Conservation (phyloP, 2,113 vertebrate genomes). For the Lagopus leucura region DNA sequence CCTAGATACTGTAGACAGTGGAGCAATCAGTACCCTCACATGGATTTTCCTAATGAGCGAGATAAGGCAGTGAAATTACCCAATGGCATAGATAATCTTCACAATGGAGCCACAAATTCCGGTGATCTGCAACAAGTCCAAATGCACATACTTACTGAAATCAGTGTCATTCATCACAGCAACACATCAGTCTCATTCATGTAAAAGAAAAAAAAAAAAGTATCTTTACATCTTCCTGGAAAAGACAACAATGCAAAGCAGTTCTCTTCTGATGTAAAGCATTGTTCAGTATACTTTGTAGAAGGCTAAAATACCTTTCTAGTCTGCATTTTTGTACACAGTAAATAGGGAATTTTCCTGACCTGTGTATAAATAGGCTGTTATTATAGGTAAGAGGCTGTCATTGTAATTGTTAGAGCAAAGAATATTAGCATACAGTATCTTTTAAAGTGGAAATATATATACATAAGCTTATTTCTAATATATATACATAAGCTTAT, state of each 20-base stretch:
- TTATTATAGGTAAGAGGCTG: not conserved
- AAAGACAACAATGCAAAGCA: constrained; percentile 59
- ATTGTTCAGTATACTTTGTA: not conserved
- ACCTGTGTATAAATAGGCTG: not conserved
- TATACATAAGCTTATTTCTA: not conserved
- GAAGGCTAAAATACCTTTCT: not conserved
- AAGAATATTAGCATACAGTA: not conserved
- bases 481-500: not conserved
- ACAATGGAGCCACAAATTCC: not conserved
- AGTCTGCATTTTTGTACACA: not conserved
- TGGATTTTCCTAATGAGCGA: not conserved
- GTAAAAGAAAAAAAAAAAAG: constrained; percentile 62
- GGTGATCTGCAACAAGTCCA: constrained; percentile 43
- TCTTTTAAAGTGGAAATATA: not conserved
- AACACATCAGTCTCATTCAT: constrained; percentile 75
- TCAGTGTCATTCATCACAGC: constrained; percentile 87
- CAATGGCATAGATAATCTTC: not conserved
- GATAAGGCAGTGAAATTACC: not conserved
- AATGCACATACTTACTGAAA: constrained; percentile 82
- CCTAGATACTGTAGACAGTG: not conserved
- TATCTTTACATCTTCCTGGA: constrained; percentile 66
- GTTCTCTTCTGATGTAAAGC: not conserved
- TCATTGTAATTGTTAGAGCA: not conserved
- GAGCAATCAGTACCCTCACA: not conserved
- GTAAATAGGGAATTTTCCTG: not conserved